A percentile compares a stretch with the other conserved stretches of the same genome.
Evolutionary conservation across 2,113 vertebrate genomes (phyloP).

Genomic region (Cheirogaleus medius): DNA sequence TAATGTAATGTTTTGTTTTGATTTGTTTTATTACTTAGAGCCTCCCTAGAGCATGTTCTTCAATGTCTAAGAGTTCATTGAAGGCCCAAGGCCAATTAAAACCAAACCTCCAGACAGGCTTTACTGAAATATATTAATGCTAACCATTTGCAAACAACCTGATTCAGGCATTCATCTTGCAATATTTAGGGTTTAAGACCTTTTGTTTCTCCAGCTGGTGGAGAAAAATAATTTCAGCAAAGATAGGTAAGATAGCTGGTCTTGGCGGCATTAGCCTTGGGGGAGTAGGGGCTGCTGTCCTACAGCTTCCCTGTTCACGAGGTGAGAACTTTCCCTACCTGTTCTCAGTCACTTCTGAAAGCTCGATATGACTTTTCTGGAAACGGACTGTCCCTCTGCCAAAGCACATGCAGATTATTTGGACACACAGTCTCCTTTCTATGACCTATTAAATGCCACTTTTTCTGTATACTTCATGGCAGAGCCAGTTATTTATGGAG

Average conservation of each 20-base stretch:
- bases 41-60: background rate
- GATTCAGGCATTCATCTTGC: background rate
- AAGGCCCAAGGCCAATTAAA: background rate
- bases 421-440: background rate
- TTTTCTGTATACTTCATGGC: background rate
- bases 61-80: background rate
- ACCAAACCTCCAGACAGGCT: background rate
- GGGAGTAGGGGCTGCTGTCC: accelerated
- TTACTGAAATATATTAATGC: background rate
- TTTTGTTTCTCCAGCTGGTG: background rate
- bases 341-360: background rate
- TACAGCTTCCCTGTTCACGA: background rate
- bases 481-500: background rate
- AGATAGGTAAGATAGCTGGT: background rate
- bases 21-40: background rate
- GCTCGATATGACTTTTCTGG: background rate
- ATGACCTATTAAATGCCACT: background rate
- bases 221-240: background rate
- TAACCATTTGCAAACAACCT: background rate
- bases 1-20: background rate
- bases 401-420: background rate
- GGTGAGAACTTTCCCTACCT: background rate
- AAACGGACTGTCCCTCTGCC: background rate
- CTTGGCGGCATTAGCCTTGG: background rate
- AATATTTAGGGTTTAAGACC: background rate